phyloP scores from a whole-genome alignment of 2,888 invertebrate genomes.

The Flexamia atlantica region DNA sequence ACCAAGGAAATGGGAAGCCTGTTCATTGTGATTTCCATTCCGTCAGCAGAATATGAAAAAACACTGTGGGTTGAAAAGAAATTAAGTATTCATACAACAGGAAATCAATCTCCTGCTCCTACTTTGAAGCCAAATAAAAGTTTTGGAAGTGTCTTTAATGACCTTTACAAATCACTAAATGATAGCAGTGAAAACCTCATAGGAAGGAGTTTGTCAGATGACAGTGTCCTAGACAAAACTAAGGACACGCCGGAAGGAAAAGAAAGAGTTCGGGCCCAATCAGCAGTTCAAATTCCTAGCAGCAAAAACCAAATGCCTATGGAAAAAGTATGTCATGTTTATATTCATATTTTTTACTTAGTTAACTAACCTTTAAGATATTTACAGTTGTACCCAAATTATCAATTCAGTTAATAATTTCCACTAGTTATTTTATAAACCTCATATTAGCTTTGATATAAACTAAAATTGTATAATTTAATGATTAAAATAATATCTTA shows the following conservation, averaged over 20 bases:
- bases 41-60: conserved; percentile 55
- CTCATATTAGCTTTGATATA: no score
- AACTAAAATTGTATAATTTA: no score
- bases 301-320: conserved; percentile 39
- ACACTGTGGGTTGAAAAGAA: conserved; percentile 44
- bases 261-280: neutral
- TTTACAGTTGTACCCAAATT: no score
- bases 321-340: conserved; percentile 60
- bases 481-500: no score
- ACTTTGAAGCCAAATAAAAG: conserved; percentile 30
- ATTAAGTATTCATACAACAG: neutral
- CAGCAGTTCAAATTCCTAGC: neutral
- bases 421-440: no score
- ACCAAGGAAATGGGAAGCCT: conserved; percentile 26
- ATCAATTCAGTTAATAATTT: no score
- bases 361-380: neutral
- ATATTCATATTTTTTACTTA: neutral
- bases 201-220: conserved; percentile 31
- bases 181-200: conserved; percentile 1
- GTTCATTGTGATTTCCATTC: conserved; percentile 41
- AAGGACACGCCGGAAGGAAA: neutral
- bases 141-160: neutral
- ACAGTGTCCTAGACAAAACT: conserved; percentile 20
- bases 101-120: neutral
- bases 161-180: neutral